Conservation (phyloP, 37 sponge, comb jelly and placozoan species). For the Mnemiopsis leidyi region DNA sequence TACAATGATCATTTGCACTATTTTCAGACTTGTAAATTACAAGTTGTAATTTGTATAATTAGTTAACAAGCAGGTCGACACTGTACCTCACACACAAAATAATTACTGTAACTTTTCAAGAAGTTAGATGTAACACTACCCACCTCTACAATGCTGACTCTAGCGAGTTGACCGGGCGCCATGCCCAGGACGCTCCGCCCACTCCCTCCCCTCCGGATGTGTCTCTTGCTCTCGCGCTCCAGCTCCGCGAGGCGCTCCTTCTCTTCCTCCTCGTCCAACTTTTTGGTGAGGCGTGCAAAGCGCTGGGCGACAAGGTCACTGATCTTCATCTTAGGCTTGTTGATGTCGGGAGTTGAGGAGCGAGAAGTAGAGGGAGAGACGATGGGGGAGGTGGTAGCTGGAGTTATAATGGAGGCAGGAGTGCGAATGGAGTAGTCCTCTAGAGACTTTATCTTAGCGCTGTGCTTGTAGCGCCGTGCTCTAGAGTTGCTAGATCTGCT, state of each 20-base stretch:
- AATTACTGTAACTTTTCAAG: too few relatives aligned
- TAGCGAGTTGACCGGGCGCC: neutral
- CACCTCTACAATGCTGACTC: conserved; percentile 25
- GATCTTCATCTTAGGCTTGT: conserved; percentile 47
- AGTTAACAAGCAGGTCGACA: too few relatives aligned
- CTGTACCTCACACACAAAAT: too few relatives aligned
- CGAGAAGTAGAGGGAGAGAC: neutral
- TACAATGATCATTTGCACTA: too few relatives aligned
- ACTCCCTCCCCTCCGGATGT: neutral
- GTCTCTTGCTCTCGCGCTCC: conserved; percentile 17
- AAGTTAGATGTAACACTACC: neutral
- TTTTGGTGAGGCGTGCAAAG: conserved; percentile 40
- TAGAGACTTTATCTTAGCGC: neutral
- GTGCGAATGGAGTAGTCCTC: neutral
- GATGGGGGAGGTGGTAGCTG: too few relatives aligned
- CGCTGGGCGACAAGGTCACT: conserved; percentile 50
- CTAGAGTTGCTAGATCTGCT: too few relatives aligned
- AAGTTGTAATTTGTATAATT: too few relatives aligned
- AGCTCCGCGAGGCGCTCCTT: neutral
- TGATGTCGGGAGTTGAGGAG: neutral
- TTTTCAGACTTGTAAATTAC: too few relatives aligned
- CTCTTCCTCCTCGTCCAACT: conserved; percentile 56
- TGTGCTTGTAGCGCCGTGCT: neutral
- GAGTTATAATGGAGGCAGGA: neutral
- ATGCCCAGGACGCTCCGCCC: neutral